phyloP scores from a whole-genome alignment of 2,113 vertebrate species.

The Kryptolebias marmoratus region DNA sequence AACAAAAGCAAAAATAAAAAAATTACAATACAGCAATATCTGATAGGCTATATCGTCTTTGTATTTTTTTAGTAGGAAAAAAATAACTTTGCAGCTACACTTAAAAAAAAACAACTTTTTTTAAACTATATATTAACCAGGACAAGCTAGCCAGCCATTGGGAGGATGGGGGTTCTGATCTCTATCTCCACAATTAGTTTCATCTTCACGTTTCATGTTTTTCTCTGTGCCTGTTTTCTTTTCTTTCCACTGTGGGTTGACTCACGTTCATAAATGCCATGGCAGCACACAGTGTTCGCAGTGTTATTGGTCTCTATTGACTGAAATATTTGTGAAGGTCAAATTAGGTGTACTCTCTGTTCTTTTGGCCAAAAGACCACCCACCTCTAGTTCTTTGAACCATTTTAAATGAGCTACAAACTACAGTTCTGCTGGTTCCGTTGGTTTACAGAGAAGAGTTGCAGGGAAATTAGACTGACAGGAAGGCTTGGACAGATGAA shows the following conservation, averaged over 20 bases:
- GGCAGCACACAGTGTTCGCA: slow-evolving; percentile 61
- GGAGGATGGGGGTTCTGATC: slow-evolving; percentile 24
- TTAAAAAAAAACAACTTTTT: not conserved
- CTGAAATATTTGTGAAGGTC: slow-evolving; percentile 35
- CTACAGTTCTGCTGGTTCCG: slow-evolving; percentile 34
- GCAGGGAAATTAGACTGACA: not conserved
- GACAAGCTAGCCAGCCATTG: slow-evolving; percentile 25
- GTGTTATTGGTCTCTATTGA: slow-evolving; percentile 34
- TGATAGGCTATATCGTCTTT: too few relatives aligned
- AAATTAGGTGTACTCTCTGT: slow-evolving; percentile 33
- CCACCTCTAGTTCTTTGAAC: slow-evolving; percentile 38
- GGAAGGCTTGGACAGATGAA: slow-evolving; percentile 26
- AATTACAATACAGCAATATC: too few relatives aligned
- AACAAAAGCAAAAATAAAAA: too few relatives aligned
- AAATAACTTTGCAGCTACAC: not conserved
- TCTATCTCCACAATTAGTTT: slow-evolving; percentile 44
- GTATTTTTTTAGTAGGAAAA: too few relatives aligned
- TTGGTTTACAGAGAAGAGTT: slow-evolving; percentile 21
- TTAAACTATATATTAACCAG: slow-evolving; percentile 3
- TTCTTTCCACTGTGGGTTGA: slow-evolving; percentile 26
- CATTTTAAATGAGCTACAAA: slow-evolving; percentile 16
- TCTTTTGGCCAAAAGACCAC: slow-evolving; percentile 49
- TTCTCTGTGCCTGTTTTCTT: slow-evolving; percentile 13
- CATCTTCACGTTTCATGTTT: slow-evolving; percentile 36
- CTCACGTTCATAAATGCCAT: slow-evolving; percentile 55